A percentile compares a stretch with the other conserved stretches of the same genome.
These are phyloP conservation scores for Holacanthus passer DNA, from an alignment of 2,113 vertebrate species.

Conservation along the genomic window DNA sequence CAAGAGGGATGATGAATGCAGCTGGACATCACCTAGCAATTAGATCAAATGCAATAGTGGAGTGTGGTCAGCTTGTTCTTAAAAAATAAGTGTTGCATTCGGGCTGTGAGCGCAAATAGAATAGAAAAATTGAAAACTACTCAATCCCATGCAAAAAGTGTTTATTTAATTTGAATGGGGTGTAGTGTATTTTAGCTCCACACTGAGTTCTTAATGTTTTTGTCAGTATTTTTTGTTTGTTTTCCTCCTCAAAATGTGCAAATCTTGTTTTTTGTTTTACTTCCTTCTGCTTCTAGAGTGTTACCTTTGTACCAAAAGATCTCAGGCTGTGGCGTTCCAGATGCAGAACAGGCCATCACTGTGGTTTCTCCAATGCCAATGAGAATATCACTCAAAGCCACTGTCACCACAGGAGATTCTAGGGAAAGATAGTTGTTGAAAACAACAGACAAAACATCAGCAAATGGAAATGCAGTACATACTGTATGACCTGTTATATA, in stretches of 20 bases:
- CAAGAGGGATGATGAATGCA: conserved; percentile 87
- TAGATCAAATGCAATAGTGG: not conserved
- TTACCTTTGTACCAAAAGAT: conserved; percentile 98
- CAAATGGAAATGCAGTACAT: not conserved
- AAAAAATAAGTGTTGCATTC: not conserved
- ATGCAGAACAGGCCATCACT: conserved; percentile 90
- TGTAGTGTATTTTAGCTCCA: not conserved
- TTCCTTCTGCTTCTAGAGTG: not conserved
- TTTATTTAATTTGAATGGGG: not conserved
- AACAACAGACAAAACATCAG: not conserved
- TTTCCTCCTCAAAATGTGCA: not conserved
- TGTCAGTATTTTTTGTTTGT: not conserved
- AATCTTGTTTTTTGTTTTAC: not conserved
- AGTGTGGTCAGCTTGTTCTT: not conserved
- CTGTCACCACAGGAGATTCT: conserved; percentile 90
- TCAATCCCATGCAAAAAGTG: not conserved
- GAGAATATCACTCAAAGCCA: conserved; percentile 89
- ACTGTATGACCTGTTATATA: not conserved
- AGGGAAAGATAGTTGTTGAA: not conserved
- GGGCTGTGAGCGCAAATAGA: no score
- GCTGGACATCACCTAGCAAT: conserved; percentile 87
- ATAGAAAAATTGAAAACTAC: not conserved
- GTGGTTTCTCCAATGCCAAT: conserved; percentile 91
- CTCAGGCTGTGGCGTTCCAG: conserved; percentile 90
- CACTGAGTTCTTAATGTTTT: not conserved